Percentiles rank a stretch among this genome's conserved stretches.
These are phyloP conservation scores for Colletes latitarsis DNA, from an alignment of 1,140 invertebrate genomes.

Conservation along the genomic window DNA sequence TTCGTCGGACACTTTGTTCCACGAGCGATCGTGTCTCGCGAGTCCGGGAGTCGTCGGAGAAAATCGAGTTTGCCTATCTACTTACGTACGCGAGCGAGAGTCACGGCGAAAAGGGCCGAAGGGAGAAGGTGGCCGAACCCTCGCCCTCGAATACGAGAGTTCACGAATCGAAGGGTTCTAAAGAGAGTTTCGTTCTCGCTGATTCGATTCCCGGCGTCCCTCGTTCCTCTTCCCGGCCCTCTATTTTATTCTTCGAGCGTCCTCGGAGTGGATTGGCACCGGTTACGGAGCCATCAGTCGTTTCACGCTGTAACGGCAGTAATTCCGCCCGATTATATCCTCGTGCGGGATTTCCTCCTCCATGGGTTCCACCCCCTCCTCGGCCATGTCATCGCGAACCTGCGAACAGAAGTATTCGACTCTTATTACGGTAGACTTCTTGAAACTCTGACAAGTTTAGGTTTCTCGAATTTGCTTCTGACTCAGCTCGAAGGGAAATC, in stretches of 20 bases:
- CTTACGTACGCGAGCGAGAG: constrained; percentile 56
- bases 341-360: constrained; percentile 77
- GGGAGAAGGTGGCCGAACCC: not conserved
- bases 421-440: not conserved
- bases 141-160: not conserved
- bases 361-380: constrained; percentile 75
- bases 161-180: constrained; percentile 25
- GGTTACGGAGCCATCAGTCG: constrained; percentile 64
- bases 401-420: constrained; percentile 44
- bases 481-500: no score
- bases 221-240: not conserved
- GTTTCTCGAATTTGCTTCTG: no score
- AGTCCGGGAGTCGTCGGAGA: constrained; percentile 13
- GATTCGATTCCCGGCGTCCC: not conserved
- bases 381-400: constrained; percentile 77
- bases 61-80: constrained; percentile 62
- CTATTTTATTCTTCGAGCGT: constrained; percentile 2
- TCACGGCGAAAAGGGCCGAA: constrained; percentile 18
- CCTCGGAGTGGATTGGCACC: constrained; percentile 3
- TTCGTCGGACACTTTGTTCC: no score
- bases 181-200: constrained; percentile 10
- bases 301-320: constrained; percentile 78
- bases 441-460: not conserved
- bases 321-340: constrained; percentile 78
- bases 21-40: no score